Conservation (phyloP, 1,140 invertebrate genomes). For the Bombus consobrinus region DNA sequence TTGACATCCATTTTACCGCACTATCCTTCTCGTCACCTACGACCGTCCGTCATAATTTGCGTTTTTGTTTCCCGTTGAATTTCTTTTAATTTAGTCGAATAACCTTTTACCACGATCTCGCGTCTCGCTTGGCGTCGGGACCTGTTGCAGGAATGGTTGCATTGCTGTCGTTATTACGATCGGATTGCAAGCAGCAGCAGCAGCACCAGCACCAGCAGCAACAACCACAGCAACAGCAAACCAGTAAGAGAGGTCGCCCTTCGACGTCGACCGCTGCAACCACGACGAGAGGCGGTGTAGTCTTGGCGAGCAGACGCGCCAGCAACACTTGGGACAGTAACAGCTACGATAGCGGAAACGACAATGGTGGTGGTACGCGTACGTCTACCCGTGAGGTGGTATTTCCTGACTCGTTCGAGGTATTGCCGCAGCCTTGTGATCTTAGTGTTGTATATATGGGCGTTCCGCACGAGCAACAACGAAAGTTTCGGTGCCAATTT, state of each 20-base stretch:
- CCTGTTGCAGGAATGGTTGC: slow-evolving; percentile 81
- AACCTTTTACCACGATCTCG: slow-evolving; percentile 65
- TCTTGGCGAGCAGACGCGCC: slow-evolving; percentile 56
- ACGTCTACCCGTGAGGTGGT: slow-evolving; percentile 75
- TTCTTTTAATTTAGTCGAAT: slow-evolving; percentile 53
- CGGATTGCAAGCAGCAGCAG: slow-evolving; percentile 75
- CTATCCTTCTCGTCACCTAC: neutral
- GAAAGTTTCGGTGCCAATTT: slow-evolving; percentile 89
- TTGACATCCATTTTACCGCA: neutral
- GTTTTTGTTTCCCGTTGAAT: slow-evolving; percentile 6
- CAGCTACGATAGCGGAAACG: slow-evolving; percentile 61
- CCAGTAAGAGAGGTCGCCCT: slow-evolving; percentile 44
- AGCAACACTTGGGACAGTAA: slow-evolving; percentile 60
- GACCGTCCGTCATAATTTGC: slow-evolving; percentile 38
- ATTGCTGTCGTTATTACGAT: slow-evolving; percentile 76
- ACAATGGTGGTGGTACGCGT: slow-evolving; percentile 36
- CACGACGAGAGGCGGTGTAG: slow-evolving; percentile 40
- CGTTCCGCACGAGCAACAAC: slow-evolving; percentile 84
- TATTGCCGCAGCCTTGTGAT: slow-evolving; percentile 78
- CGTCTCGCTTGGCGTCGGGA: slow-evolving; percentile 61
- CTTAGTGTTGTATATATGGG: slow-evolving; percentile 78
- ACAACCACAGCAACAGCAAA: slow-evolving; percentile 56
- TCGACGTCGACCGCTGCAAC: neutral
- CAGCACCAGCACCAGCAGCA: slow-evolving; percentile 58
- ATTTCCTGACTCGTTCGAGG: slow-evolving; percentile 81